phyloP scores from a whole-genome alignment of 1,140 invertebrate species.

The Solen grandis region DNA sequence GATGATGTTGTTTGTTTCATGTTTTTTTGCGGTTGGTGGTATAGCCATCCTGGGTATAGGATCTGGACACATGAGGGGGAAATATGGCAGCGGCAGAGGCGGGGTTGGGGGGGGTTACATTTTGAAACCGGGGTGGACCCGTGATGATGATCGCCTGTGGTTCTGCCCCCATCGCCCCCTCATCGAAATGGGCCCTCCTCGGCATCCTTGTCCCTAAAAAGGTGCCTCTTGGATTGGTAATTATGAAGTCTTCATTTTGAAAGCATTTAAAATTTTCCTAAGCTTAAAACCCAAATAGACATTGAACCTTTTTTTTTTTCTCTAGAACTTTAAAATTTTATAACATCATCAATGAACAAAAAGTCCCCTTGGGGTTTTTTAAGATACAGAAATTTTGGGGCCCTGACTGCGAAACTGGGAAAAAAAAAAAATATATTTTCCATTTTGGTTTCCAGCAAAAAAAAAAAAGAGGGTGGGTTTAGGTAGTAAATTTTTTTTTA shows the following conservation, averaged over 20 bases:
- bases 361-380: too few species aligned
- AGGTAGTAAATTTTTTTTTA: too few species aligned
- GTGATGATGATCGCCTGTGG: conserved; percentile 71
- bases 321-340: too few species aligned
- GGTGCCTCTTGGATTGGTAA: conserved; percentile 72
- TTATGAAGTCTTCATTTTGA: conserved; percentile 8
- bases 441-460: too few species aligned
- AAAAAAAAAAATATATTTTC: too few species aligned
- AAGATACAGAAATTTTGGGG: too few species aligned
- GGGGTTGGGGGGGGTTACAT: conserved; percentile 63
- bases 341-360: too few species aligned
- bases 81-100: conserved; percentile 70
- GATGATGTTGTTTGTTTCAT: neutral
- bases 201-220: conserved; percentile 64
- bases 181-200: conserved; percentile 65
- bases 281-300: too few species aligned
- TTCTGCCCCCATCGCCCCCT: conserved; percentile 65
- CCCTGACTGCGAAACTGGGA: too few species aligned
- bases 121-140: conserved; percentile 71
- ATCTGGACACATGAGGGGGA: conserved; percentile 75
- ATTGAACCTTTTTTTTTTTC: too few species aligned
- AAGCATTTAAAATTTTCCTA: too few species aligned
- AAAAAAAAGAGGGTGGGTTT: too few species aligned
- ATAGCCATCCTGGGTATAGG: conserved; percentile 69
- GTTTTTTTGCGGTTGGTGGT: conserved; percentile 63